Evolutionary conservation across 1,140 invertebrate species (phyloP), one percentile per base, ranked within the genome.

Genomic region (Leptopilina clavipes): DNA sequence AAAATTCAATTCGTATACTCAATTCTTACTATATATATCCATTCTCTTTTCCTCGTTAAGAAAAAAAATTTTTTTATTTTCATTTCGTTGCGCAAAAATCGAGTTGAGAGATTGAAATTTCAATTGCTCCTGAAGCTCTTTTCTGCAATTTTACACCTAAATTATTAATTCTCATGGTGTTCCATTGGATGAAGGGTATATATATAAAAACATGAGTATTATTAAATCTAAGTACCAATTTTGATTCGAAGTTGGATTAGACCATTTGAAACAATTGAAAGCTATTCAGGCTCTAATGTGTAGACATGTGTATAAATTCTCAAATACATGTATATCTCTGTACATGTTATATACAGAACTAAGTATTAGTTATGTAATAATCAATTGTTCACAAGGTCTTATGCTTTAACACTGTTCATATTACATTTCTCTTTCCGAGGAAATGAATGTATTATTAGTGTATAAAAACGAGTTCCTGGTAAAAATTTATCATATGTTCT

Each of bases 91-190:
- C 14, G 45, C 11, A 14, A 48, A 48, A n/a, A 44, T 44, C 8
- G 43, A 48, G 11, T 48, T 14, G n/a, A 11, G 12, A n/a, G 12
- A 48, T 48, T 48, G 0, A n/a, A 48, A 1, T 48, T 14, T 5
- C 11, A 48, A 48, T 48, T 48, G 12, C 14, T 48, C 45, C 45
- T 48, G 45, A 48, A 48, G 45, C 12, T 52, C n/a, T 52, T 17
- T 52, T 52, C 48, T 52, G 3, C 48, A 17, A 52, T 52, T 52
- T 52, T 52, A 52, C 48, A 52, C 48, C 48, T 52, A 5, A 52
- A 52, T 52, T 52, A 17, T 52, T 52, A n/a, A 52, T 52, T 52
- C 48, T 52, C 48, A 52, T 52, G 14, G 48, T 52, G n/a, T 52
- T 52, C n/a, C 48, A 52, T 40, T 52, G 17, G 48, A 48, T 48